phyloP scores from a whole-genome alignment of 64 coral and sea anemone genomes.

The Orbicella faveolata region DNA sequence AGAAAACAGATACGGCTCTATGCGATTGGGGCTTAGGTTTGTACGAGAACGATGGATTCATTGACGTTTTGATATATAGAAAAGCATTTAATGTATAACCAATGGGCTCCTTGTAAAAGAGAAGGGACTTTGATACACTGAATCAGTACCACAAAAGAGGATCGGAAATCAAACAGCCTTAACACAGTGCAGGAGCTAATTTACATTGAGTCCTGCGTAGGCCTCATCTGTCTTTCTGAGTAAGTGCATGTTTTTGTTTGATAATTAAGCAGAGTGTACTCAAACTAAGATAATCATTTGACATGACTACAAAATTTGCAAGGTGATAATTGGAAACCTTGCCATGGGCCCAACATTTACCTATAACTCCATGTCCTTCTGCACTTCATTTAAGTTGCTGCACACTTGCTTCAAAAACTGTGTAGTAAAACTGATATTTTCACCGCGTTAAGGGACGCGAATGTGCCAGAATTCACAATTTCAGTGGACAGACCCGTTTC shows the following conservation, averaged over 20 bases:
- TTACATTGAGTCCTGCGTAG: neutral
- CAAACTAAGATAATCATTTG: neutral
- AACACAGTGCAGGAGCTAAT: neutral
- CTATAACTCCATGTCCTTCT: neutral
- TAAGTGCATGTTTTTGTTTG: constrained; percentile 8
- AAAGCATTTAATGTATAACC: neutral
- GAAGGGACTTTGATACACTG: neutral
- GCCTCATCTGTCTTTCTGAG: neutral
- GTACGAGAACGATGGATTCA: neutral
- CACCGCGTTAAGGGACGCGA: too few species aligned
- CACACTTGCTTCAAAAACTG: too few species aligned
- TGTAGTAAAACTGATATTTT: too few species aligned
- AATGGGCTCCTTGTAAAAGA: neutral
- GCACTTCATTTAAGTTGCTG: too few species aligned
- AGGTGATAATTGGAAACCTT: neutral
- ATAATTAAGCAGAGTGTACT: neutral
- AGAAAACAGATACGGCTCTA: constrained; percentile 16
- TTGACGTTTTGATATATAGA: neutral
- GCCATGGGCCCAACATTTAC: neutral
- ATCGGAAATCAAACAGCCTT: neutral
- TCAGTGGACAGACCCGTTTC: too few species aligned
- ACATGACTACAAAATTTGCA: neutral
- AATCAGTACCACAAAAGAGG: neutral
- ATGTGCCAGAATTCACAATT: too few species aligned
- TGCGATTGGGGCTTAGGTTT: neutral